A percentile compares a stretch with the other conserved stretches of the same genome.
phyloP scores from a whole-genome alignment of 2,113 vertebrate genomes.

The Chloroceryle aenea region DNA sequence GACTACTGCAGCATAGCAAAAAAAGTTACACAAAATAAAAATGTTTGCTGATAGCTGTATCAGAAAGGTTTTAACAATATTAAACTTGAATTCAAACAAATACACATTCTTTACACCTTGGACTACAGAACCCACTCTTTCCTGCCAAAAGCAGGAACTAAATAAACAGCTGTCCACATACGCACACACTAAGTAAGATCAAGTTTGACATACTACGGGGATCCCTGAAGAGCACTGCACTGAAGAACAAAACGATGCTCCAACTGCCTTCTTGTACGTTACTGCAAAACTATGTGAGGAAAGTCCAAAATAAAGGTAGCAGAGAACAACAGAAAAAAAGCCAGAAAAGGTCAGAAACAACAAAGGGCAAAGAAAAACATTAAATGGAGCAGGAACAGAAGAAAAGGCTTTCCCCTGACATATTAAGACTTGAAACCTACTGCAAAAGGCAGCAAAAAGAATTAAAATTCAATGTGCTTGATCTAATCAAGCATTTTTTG shows the following conservation, averaged over 20 bases:
- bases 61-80: not conserved
- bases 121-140: not conserved
- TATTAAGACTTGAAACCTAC: not conserved
- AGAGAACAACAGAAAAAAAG: not conserved
- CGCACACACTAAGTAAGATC: rapidly evolving
- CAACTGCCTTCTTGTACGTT: not conserved
- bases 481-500: not conserved
- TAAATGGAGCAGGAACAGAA: not conserved
- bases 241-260: not conserved
- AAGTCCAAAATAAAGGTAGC: not conserved
- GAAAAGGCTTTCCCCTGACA: not conserved
- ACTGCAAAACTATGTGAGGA: not conserved
- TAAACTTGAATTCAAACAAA: not conserved
- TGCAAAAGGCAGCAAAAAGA: not conserved
- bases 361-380: not conserved
- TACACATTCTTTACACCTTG: not conserved
- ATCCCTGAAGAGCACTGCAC: not conserved
- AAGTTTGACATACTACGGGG: not conserved
- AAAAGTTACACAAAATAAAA: not conserved
- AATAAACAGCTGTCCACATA: not conserved
- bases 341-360: not conserved
- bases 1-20: not conserved
- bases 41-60: not conserved
- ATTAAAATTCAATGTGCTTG: not conserved
- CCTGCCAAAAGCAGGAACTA: not conserved